Evolutionary conservation across 2,797 vertebrate genomes (phyloP).

Genomic region (Microctenopoma steveboyesi): DNA sequence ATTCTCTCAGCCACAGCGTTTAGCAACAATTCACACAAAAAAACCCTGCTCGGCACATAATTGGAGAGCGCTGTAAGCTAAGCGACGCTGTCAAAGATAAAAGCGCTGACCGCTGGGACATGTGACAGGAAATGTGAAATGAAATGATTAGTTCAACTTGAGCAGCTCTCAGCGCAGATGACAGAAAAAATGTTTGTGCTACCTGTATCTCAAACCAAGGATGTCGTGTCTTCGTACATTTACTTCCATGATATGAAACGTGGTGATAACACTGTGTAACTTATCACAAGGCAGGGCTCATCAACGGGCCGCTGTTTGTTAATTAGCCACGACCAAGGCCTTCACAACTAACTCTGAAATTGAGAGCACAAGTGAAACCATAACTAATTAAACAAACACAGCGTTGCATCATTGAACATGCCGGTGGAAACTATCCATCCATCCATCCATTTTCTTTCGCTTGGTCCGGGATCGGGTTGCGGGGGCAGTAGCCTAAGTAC

Average conservation of each 20-base stretch:
- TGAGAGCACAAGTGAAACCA: constrained; percentile 28
- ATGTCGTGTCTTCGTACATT: constrained; percentile 14
- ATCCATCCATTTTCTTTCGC: too few relatives aligned
- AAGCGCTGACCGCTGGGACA: constrained; percentile 42
- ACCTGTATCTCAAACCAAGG: neutral
- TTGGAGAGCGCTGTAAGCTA: constrained; percentile 44
- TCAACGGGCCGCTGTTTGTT: constrained; percentile 20
- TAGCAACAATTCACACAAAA: constrained; percentile 57
- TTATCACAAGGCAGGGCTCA: constrained; percentile 1
- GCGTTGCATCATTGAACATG: constrained; percentile 20
- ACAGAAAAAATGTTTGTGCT: constrained; percentile 6
- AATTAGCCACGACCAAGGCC: constrained; percentile 1
- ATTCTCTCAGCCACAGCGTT: constrained; percentile 40
- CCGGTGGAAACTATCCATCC: constrained; percentile 10
- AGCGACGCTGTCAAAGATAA: constrained; percentile 57
- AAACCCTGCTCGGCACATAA: constrained; percentile 51
- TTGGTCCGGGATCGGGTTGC: too few relatives aligned
- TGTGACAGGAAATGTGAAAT: constrained; percentile 52
- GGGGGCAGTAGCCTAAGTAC: too few relatives aligned
- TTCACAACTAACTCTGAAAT: constrained; percentile 42
- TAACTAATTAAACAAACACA: constrained; percentile 53
- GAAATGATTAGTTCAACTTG: constrained; percentile 52
- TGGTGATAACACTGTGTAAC: constrained; percentile 9
- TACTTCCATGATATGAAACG: constrained; percentile 9
- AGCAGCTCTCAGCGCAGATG: constrained; percentile 16